Evolutionary conservation across 1,140 invertebrate species (phyloP).

Genomic region (Cephus cinctus): DNA sequence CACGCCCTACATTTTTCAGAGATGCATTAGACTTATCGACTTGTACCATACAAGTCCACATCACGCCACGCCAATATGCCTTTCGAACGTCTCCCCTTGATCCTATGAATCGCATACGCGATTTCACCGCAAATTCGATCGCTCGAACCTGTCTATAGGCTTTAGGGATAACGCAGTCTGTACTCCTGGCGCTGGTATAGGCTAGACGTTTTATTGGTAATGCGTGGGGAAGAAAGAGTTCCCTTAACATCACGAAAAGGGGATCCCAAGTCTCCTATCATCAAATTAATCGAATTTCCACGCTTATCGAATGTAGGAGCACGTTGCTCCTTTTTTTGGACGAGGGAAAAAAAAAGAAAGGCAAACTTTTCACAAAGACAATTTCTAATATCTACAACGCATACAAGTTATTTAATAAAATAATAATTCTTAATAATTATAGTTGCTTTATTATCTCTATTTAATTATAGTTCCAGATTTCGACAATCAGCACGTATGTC

Average conservation of each 20-base stretch:
- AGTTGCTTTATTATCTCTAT: too few species aligned
- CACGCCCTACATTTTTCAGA: conserved; percentile 36
- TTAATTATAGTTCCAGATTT: too few species aligned
- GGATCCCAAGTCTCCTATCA: not conserved
- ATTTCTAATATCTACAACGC: too few species aligned
- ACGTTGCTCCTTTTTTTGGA: conserved; percentile 13
- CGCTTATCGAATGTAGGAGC: not conserved
- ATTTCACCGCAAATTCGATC: conserved; percentile 9
- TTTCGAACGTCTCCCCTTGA: not conserved
- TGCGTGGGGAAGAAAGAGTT: not conserved
- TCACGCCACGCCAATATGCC: not conserved
- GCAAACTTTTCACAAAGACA: too few species aligned
- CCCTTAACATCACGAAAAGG: not conserved
- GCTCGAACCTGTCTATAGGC: not conserved
- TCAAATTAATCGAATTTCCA: not conserved
- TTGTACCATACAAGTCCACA: conserved; percentile 12
- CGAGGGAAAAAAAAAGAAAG: conserved; percentile 11
- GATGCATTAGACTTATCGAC: conserved; percentile 43
- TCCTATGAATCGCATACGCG: not conserved
- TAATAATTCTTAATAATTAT: too few species aligned
- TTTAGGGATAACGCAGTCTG: too few species aligned
- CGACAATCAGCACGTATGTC: too few species aligned
- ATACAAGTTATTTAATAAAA: too few species aligned
- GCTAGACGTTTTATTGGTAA: not conserved
- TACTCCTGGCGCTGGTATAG: not conserved